Percentiles rank a stretch among this genome's conserved stretches.
phyloP scores from a whole-genome alignment of 2,797 vertebrate species.

The Gastrophryne carolinensis region DNA sequence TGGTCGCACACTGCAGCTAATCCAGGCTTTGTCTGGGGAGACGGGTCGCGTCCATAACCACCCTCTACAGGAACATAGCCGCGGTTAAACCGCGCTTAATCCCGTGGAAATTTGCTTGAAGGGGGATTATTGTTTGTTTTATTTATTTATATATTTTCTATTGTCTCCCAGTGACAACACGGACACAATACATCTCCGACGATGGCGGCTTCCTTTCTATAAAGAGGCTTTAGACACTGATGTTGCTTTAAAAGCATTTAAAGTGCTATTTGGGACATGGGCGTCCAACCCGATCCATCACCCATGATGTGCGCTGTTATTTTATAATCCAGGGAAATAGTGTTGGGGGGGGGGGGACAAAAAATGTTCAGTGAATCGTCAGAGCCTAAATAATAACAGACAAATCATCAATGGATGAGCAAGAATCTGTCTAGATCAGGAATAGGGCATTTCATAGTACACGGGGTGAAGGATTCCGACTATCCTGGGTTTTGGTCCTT shows the following conservation, averaged over 20 bases:
- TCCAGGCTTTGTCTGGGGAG: conserved; percentile 53
- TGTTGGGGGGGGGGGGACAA: no score
- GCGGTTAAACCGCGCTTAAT: conserved; percentile 50
- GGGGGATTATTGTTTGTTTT: conserved; percentile 48
- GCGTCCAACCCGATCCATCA: no score
- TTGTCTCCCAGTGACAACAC: conserved; percentile 13
- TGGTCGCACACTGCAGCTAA: conserved; percentile 46
- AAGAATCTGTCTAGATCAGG: no score
- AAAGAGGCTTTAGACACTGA: background rate
- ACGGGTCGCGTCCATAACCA: conserved; percentile 48
- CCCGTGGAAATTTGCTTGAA: conserved; percentile 52
- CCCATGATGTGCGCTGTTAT: no score
- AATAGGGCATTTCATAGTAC: no score
- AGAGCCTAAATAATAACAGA: no score
- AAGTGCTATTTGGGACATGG: no score
- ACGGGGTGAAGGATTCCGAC: no score
- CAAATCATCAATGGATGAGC: no score
- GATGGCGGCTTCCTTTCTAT: background rate
- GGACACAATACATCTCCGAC: background rate
- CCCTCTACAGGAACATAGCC: conserved; percentile 44
- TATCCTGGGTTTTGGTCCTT: no score
- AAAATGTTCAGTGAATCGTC: no score
- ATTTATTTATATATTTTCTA: conserved; percentile 34
- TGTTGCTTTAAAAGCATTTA: background rate
- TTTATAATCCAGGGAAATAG: no score